Percentiles rank a stretch among this genome's conserved stretches.
Conservation (phyloP, 1,140 invertebrate genomes). For the Drosophila nebulosa region DNA sequence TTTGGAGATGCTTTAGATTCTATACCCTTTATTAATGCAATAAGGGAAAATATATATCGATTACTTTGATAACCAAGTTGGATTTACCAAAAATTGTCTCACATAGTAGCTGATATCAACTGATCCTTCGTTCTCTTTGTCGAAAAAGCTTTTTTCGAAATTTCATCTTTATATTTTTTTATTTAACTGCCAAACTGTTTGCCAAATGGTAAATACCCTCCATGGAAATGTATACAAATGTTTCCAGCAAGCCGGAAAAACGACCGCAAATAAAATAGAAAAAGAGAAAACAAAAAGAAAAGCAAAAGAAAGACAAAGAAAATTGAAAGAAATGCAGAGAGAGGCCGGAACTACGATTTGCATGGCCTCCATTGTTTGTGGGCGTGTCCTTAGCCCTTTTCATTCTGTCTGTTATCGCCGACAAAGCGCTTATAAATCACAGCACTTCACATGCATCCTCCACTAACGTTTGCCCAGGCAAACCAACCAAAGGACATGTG, state of each 20-base stretch:
- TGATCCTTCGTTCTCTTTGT: background rate
- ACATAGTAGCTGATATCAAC: background rate
- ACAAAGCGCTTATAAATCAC: conserved; percentile 74
- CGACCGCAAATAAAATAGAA: conserved; percentile 39
- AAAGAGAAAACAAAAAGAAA: background rate
- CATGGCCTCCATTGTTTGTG: conserved; percentile 51
- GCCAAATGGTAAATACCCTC: background rate
- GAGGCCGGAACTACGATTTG: conserved; percentile 34
- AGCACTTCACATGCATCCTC: conserved; percentile 58
- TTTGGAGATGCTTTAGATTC: background rate
- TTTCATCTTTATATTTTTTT: too few species aligned
- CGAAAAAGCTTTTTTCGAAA: too few species aligned
- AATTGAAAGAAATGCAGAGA: conserved; percentile 56
- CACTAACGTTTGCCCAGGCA: background rate
- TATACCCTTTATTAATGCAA: background rate
- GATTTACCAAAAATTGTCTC: too few species aligned
- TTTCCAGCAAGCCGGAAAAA: conserved; percentile 27
- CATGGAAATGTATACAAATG: background rate
- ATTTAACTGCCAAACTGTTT: background rate
- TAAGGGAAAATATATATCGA: too few species aligned
- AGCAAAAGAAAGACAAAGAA: conserved; percentile 55
- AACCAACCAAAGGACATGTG: background rate
- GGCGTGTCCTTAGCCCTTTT: conserved; percentile 32
- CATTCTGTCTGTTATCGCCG: conserved; percentile 54
- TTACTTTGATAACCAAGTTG: too few species aligned